Evolutionary conservation across 2,888 invertebrate genomes (phyloP), one percentile per base, ranked within the genome.

Genomic region (Drosophila atroscutellata): DNA sequence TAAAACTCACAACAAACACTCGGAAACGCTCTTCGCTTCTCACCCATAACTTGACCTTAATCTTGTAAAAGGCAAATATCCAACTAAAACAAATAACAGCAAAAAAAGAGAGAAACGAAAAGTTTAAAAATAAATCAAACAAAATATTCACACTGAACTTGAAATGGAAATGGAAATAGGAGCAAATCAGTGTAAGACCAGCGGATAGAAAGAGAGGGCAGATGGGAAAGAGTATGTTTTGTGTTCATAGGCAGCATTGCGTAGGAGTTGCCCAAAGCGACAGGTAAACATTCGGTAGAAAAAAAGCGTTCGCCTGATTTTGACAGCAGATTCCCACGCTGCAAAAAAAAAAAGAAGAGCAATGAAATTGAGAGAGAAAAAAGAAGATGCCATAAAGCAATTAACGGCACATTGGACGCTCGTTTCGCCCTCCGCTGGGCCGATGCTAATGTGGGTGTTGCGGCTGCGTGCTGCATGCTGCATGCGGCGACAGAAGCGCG

Each of bases 401-500:
- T 85, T 85, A 85, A 87, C 82, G 67, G 66, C 71, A 79, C 74
- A 86, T 72, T 83, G 76, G 55, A 60, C 74, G 57, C 62, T 68
- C 70, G 63, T 59, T 66, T 58, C 67, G 62, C 67, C 80, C 72
- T 65, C 63, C 75, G 83, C 71, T 72, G 83, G 75, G 69, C 49
- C 47, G 69, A 65, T 73, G 62, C 78, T 86, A 87, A 86, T 85
- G 86, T 86, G 90, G 90, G 88, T 88, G 86, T 88, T 83, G 86
- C 83, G 85, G 89, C 80, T 68, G 74, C 55, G 28, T 66, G 76
- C 39, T 39, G 39, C 42, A 42, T 80, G 80, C 81, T 73, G 80
- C 88, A 79, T 84, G 80, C 79, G 45, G 64, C 72, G 57, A 42
- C 63, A 54, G 20, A 58, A 50, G 37, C 60, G 42, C 59, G 49